Percentiles rank a stretch among this genome's conserved stretches.
Evolutionary conservation across 2,888 invertebrate species (phyloP).

Genomic region (Metellina segmentata): DNA sequence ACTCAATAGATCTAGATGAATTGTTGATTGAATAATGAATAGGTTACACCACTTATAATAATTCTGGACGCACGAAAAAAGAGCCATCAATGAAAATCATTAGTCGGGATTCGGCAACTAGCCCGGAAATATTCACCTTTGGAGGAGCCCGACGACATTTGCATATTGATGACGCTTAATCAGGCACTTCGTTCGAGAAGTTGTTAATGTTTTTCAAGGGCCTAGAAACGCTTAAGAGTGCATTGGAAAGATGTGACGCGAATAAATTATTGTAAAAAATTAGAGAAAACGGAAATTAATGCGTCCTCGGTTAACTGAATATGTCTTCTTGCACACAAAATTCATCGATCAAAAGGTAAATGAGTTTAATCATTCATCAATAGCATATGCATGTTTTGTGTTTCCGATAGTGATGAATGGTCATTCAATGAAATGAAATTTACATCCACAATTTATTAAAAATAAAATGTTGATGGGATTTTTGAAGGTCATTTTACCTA

Average conservation of each 20-base stretch:
- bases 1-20: neutral
- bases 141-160: neutral
- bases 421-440: neutral
- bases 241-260: neutral
- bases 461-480: too few species aligned
- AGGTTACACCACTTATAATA: neutral
- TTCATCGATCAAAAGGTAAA: neutral
- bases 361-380: neutral
- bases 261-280: neutral
- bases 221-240: neutral
- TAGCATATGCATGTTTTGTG: neutral
- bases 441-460: neutral
- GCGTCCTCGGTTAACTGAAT: neutral
- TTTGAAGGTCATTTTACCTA: too few species aligned
- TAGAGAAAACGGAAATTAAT: neutral
- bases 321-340: neutral
- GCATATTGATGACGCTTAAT: neutral
- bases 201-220: neutral
- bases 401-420: neutral
- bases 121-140: neutral
- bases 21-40: neutral
- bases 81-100: neutral
- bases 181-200: neutral
- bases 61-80: neutral
- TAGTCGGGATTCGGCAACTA: neutral